Evolutionary conservation across 2,113 vertebrate genomes (phyloP).

Genomic region (Argyrosomus japonicus): DNA sequence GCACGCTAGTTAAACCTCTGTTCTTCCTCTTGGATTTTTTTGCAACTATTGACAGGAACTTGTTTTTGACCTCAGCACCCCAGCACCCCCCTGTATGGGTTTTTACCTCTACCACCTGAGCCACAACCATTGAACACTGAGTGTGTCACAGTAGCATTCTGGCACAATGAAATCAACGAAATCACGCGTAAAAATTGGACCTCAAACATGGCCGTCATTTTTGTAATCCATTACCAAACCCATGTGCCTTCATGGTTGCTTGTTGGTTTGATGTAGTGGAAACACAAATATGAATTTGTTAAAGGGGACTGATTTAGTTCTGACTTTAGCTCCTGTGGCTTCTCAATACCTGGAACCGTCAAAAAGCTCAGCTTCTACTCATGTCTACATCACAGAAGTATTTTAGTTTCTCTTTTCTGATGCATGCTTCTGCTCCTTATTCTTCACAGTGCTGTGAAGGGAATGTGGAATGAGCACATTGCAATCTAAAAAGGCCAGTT

Average conservation of each 20-base stretch:
- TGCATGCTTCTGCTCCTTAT: not conserved
- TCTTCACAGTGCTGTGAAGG: not conserved
- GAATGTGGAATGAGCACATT: not conserved
- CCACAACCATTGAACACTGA: not conserved
- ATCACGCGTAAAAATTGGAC: not conserved
- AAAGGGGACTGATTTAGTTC: not conserved
- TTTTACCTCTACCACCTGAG: too few species aligned
- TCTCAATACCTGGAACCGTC: not conserved
- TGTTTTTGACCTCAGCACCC: not conserved
- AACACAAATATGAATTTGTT: not conserved
- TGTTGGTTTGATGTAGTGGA: not conserved
- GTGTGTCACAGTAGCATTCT: not conserved
- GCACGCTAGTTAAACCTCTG: not conserved
- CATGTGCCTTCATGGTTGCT: not conserved
- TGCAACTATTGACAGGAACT: not conserved
- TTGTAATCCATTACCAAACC: not conserved
- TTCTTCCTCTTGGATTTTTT: not conserved
- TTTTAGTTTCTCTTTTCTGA: not conserved
- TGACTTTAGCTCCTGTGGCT: not conserved
- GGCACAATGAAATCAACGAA: not conserved
- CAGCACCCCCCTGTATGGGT: not conserved
- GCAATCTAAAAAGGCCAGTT: slow-evolving; percentile 23
- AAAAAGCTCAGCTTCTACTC: not conserved
- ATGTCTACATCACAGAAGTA: not conserved
- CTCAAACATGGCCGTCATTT: not conserved